These are phyloP conservation scores for Apistogramma diplotaenia DNA, from an alignment of 2,113 vertebrate species.

Conservation along the genomic window DNA sequence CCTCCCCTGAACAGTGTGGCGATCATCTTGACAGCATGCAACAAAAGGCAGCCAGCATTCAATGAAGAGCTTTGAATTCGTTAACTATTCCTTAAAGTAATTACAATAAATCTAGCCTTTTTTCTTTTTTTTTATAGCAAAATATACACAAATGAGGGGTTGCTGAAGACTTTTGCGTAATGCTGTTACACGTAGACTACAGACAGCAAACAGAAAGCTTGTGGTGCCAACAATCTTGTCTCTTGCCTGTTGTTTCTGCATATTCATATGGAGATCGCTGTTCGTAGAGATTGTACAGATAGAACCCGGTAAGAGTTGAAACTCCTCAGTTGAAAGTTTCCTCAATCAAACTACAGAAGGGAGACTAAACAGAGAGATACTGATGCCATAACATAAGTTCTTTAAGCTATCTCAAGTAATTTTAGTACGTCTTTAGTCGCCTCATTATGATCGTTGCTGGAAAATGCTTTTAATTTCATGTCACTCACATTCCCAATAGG, in stretches of 20 bases:
- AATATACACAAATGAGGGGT: neutral
- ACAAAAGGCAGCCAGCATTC: neutral
- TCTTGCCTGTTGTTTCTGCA: neutral
- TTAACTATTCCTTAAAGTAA: neutral
- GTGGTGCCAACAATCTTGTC: neutral
- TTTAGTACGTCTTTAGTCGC: neutral
- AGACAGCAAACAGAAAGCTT: neutral
- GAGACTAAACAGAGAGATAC: neutral
- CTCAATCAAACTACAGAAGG: neutral
- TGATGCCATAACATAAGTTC: neutral
- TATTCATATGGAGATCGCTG: neutral
- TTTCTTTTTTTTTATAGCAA: neutral
- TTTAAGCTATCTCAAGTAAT: neutral
- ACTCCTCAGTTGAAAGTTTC: too few species aligned
- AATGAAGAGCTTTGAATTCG: neutral
- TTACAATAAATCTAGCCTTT: neutral
- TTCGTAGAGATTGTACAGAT: neutral
- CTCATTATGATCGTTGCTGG: neutral
- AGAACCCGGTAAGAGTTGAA: neutral
- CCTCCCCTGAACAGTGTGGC: neutral
- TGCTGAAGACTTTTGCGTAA: too few species aligned
- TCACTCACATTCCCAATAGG: neutral
- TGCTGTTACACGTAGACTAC: neutral
- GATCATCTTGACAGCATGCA: neutral
- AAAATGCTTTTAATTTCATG: neutral